phyloP scores from a whole-genome alignment of 2,797 vertebrate species.

The Myiothlypis chrysogaster region DNA sequence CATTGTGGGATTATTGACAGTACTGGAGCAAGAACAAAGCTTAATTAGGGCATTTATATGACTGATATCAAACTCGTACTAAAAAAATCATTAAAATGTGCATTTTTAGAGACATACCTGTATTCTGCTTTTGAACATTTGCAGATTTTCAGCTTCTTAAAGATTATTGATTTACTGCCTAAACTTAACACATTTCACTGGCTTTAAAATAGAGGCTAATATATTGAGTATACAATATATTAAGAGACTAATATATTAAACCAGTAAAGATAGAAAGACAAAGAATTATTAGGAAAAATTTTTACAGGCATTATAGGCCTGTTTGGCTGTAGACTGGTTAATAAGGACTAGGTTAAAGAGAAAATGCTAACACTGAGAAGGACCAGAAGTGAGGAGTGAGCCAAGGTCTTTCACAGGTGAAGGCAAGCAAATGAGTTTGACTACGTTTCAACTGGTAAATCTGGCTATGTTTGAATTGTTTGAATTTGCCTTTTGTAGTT shows the following conservation, averaged over 20 bases:
- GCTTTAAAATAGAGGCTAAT: neutral
- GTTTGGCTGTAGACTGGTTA: neutral
- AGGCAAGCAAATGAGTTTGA: neutral
- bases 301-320: neutral
- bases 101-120: neutral
- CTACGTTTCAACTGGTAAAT: neutral
- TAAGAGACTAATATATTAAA: neutral
- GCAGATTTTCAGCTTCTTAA: neutral
- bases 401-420: neutral
- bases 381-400: neutral
- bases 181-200: neutral
- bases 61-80: neutral
- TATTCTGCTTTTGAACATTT: neutral
- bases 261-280: neutral
- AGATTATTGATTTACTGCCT: neutral
- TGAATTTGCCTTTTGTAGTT: neutral
- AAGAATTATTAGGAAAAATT: neutral
- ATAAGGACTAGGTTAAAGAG: neutral
- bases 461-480: neutral
- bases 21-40: neutral
- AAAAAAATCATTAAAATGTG: neutral
- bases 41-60: neutral
- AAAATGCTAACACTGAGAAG: neutral
- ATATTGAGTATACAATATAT: neutral
- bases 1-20: neutral